A percentile compares a stretch with the other conserved stretches of the same genome.
Evolutionary conservation across 2,113 vertebrate genomes (phyloP).

Genomic region (Chlorodrepanis virens): DNA sequence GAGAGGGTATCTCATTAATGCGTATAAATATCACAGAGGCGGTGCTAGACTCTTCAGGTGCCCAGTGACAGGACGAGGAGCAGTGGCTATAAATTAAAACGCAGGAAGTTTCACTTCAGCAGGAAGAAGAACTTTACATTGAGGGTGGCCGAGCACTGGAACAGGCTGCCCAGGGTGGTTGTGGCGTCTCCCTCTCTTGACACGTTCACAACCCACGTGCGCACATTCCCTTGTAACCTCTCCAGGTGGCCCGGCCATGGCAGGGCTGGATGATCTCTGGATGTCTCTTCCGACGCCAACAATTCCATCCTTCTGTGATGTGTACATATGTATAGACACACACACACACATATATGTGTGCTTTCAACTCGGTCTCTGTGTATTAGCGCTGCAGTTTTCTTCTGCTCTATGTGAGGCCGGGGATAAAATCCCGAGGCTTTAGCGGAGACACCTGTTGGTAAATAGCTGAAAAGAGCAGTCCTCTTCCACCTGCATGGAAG

Average conservation of each 20-base stretch:
- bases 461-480: fast-evolving
- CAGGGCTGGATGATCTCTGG: neutral
- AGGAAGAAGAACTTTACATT: neutral
- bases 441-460: neutral
- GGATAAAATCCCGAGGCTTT: neutral
- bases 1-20: neutral
- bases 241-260: neutral
- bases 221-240: neutral
- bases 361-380: fast-evolving
- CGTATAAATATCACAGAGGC: fast-evolving
- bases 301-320: neutral
- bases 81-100: neutral
- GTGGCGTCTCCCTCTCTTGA: neutral
- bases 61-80: neutral
- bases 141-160: neutral
- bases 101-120: neutral
- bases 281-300: fast-evolving
- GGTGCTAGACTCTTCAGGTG: too few relatives aligned
- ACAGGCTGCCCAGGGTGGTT: neutral
- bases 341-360: fast-evolving
- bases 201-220: too few relatives aligned
- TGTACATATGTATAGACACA: fast-evolving
- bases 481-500: neutral
- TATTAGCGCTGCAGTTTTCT: fast-evolving
- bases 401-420: neutral